Evolutionary conservation across 2,888 invertebrate species (phyloP), one percentile per base, ranked within the genome.

Genomic region (Drosophila mercatorum): DNA sequence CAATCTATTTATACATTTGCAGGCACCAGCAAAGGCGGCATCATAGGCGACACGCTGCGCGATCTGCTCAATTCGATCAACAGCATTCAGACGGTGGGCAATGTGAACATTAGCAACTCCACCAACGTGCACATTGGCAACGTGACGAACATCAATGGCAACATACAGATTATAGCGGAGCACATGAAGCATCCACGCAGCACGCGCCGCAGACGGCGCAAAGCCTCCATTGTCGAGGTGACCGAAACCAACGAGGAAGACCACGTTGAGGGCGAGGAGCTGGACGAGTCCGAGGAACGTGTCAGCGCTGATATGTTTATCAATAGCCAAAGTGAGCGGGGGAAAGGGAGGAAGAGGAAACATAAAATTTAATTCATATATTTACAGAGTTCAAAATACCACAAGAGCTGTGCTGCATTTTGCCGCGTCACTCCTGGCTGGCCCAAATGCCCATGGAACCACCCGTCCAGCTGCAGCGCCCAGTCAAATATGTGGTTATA

Each of bases 401-500:
- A 8, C 88, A 85, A 58, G 83, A 83, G 51, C 69, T 91, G 14
- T 82, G 89, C 31, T 65, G 66, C 36, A 92, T 93, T 12, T 68
- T 93, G 22, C 84, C 92, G 14, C 90, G 94, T 12, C 85, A 90
- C 53, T 91, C 91, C 56, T 94, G 94, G 94, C 80, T 94, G 52
- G 94, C 94, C 10, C 94, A 94, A 78, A 92, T 89, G 31, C 93
- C 94, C 5, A 81, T 93, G 65, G 92, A 91, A 38, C 79, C 91
- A 7, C 90, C 90, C 26, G 75, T 88, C 5, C 83, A 81, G 41
- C 75, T 93, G 49, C 61, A 91, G 41, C 84, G 82, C 38, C 93
- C 94, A 12, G 93, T 93, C 8, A 92, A 93, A 85, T 93, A 91
- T 72, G 94, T 94, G 14, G 92, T 94, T 41, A 94, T 94, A 66